Conservation (phyloP, 2,113 vertebrate species). For the Gorsachius goisagi region DNA sequence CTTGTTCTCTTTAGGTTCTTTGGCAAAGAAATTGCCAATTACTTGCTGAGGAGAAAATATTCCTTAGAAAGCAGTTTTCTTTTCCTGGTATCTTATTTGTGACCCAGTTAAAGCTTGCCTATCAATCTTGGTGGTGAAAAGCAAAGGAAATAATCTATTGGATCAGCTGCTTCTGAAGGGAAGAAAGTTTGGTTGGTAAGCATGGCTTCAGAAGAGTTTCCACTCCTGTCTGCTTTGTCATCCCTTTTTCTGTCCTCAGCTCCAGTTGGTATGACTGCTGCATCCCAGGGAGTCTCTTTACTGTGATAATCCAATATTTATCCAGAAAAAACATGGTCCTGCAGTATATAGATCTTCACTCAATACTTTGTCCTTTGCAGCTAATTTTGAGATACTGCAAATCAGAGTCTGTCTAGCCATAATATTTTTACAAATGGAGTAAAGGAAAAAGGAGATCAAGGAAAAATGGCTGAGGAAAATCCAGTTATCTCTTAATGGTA, state of each 20-base stretch:
- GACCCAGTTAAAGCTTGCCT: conserved; percentile 20
- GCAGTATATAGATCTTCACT: neutral
- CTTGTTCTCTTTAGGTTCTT: neutral
- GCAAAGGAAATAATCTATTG: neutral
- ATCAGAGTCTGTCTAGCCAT: rapidly evolving
- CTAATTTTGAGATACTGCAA: neutral
- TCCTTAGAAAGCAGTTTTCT: conserved; percentile 21
- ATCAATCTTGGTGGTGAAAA: neutral
- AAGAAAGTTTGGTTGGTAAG: neutral
- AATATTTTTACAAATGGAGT: neutral
- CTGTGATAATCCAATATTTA: neutral
- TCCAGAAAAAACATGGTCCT: neutral
- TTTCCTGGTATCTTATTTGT: neutral
- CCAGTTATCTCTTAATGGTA: neutral
- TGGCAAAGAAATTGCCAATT: neutral
- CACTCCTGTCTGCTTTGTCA: neutral
- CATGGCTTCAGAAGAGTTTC: neutral
- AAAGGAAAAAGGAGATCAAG: neutral
- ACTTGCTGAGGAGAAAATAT: neutral
- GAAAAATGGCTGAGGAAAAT: neutral
- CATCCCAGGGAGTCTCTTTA: neutral
- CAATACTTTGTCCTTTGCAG: neutral
- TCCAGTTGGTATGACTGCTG: neutral
- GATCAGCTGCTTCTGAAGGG: neutral
- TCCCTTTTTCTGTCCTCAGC: neutral